Percentiles rank a stretch among this genome's conserved stretches.
Conservation (phyloP, 2,113 vertebrate species). For the Chaetura pelagica region DNA sequence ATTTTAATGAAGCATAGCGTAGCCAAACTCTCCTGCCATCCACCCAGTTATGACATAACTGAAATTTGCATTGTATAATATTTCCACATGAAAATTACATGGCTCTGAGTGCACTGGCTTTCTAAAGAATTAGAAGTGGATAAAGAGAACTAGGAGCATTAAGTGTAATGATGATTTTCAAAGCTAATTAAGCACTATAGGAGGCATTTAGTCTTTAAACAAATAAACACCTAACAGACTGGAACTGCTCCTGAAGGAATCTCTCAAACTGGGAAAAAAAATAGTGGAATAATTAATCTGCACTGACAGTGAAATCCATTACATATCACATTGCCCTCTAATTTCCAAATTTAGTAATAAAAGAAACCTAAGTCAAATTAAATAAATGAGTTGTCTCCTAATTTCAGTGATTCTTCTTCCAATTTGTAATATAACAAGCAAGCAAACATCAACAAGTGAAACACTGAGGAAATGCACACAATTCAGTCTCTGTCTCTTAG, state of each 20-base stretch:
- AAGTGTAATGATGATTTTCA: not conserved
- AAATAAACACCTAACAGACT: conserved; percentile 8
- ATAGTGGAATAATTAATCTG: conserved; percentile 25
- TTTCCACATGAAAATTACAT: not conserved
- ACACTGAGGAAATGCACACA: not conserved
- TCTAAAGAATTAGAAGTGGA: not conserved
- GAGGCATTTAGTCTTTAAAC: not conserved
- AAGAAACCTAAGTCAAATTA: not conserved
- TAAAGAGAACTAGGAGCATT: not conserved
- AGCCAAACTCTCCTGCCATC: conserved; percentile 15
- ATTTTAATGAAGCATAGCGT: conserved; percentile 53
- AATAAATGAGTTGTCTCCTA: not conserved
- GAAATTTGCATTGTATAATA: conserved; percentile 18
- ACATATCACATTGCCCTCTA: not conserved
- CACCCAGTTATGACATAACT: not conserved
- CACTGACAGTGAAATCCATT: conserved; percentile 44
- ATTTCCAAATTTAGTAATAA: conserved; percentile 27
- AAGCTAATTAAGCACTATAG: conserved; percentile 28
- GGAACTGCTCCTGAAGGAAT: not conserved
- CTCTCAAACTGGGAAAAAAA: not conserved
- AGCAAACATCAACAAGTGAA: not conserved
- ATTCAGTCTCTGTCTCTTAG: not conserved
- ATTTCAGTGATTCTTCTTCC: not conserved
- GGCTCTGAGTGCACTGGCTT: not conserved
- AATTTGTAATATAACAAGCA: conserved; percentile 5